A percentile compares a stretch with the other conserved stretches of the same genome.
Evolutionary conservation across 2,797 vertebrate species (phyloP).

Genomic region (Sternotherus odoratus): DNA sequence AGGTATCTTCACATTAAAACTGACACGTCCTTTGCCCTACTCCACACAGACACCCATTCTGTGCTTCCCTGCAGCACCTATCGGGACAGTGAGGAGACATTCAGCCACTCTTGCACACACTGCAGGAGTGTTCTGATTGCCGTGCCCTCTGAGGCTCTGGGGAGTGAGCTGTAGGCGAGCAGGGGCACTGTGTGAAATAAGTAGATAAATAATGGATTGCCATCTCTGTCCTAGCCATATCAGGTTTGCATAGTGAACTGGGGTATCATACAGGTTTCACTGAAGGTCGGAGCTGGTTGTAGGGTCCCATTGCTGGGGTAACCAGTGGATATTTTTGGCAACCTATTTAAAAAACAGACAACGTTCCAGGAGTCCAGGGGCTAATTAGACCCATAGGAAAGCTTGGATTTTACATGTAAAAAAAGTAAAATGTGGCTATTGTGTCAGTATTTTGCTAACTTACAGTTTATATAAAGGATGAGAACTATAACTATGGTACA

Average conservation of each 20-base stretch:
- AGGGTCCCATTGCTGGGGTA: neutral
- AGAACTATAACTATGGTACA: neutral
- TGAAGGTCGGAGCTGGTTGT: neutral
- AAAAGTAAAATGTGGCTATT: neutral
- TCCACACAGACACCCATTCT: neutral
- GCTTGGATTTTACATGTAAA: neutral
- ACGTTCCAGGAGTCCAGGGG: neutral
- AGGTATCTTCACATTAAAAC: neutral
- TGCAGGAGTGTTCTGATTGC: conserved; percentile 33
- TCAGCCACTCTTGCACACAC: neutral
- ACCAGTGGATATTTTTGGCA: neutral
- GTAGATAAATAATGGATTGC: neutral
- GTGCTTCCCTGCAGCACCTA: conserved; percentile 14
- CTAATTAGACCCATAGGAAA: neutral
- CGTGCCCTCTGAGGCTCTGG: neutral
- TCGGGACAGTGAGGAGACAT: neutral
- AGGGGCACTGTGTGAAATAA: neutral
- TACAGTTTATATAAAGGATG: neutral
- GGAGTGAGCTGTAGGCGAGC: neutral
- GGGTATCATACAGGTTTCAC: neutral
- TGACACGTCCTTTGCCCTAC: neutral
- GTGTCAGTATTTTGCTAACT: neutral
- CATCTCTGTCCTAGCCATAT: neutral
- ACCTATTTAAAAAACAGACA: neutral
- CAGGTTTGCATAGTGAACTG: neutral